Percentiles rank a stretch among this genome's conserved stretches.
Evolutionary conservation across 35 echinoderm and acorn worm genomes (phyloP).

Genomic region (Anneissia japonica): DNA sequence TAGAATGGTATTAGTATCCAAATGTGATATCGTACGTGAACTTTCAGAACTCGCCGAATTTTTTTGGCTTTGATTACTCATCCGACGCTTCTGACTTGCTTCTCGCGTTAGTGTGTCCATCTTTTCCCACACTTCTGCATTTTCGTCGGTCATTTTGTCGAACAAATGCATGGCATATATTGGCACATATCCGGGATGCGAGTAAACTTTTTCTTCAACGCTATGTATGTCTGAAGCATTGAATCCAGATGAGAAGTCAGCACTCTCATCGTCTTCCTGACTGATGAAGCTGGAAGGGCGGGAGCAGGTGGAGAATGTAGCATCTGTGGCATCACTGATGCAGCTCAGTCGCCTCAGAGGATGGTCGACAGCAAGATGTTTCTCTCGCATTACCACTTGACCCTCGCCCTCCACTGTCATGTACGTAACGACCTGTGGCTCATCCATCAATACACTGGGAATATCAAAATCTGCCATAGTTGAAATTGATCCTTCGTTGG

Average conservation of each 20-base stretch:
- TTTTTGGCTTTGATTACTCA: not conserved
- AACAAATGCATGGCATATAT: not conserved
- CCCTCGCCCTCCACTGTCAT: conserved; percentile 93
- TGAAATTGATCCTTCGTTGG: conserved; percentile 45
- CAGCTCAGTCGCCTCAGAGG: conserved; percentile 84
- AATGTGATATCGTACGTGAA: conserved; percentile 38
- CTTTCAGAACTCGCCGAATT: conserved; percentile 13
- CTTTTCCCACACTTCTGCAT: conserved; percentile 28
- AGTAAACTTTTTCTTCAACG: not conserved
- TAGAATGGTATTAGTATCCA: conserved; percentile 38
- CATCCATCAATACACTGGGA: conserved; percentile 48
- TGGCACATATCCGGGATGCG: not conserved
- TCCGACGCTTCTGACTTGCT: not conserved
- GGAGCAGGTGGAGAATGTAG: conserved; percentile 88
- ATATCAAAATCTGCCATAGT: conserved; percentile 50
- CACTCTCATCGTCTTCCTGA: conserved; percentile 42
- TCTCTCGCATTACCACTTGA: conserved; percentile 95
- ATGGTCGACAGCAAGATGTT: conserved; percentile 90
- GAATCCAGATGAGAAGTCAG: not conserved
- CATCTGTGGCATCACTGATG: conserved; percentile 94
- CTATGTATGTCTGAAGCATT: not conserved
- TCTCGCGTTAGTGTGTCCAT: conserved; percentile 16
- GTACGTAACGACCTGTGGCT: conserved; percentile 86
- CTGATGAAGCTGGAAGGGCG: conserved; percentile 81
- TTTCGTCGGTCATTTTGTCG: not conserved